phyloP scores from a whole-genome alignment of 2,888 invertebrate species.

The Mesorhabditis spiculigera region DNA sequence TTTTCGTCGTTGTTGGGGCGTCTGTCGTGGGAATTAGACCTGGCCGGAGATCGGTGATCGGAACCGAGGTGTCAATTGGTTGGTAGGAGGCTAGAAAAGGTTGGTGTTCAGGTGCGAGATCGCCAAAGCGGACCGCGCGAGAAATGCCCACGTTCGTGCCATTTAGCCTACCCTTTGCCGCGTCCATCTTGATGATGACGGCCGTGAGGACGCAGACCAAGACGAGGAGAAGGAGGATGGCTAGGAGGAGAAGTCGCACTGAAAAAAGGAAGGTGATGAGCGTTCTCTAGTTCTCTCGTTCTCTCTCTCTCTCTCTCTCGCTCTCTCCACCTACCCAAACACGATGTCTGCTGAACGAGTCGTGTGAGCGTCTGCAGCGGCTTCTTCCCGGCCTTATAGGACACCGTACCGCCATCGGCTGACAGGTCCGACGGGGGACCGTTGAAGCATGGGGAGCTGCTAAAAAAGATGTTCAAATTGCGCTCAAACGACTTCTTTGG shows the following conservation, averaged over 20 bases:
- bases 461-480: conserved; percentile 12
- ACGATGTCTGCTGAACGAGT: background rate
- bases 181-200: conserved; percentile 25
- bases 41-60: background rate
- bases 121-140: conserved; percentile 11
- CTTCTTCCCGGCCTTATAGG: conserved; percentile 1
- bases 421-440: conserved; percentile 16
- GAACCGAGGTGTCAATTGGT: conserved; percentile 1
- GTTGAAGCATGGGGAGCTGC: conserved; percentile 40
- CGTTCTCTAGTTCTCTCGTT: background rate
- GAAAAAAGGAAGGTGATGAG: no score
- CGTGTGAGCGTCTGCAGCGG: background rate
- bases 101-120: background rate
- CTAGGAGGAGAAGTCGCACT: conserved; percentile 12
- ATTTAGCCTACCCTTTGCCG: conserved; percentile 15
- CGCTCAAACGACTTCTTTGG: background rate
- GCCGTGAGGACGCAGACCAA: conserved; percentile 22
- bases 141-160: no score
- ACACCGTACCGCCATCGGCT: conserved; percentile 1
- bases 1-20: conserved; percentile 12
- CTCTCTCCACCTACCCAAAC: background rate
- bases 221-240: conserved; percentile 24
- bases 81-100: background rate
- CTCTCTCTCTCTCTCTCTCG: background rate
- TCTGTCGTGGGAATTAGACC: conserved; percentile 11